Conservation (phyloP, 2,113 vertebrate species). For the Tiliqua scincoides region DNA sequence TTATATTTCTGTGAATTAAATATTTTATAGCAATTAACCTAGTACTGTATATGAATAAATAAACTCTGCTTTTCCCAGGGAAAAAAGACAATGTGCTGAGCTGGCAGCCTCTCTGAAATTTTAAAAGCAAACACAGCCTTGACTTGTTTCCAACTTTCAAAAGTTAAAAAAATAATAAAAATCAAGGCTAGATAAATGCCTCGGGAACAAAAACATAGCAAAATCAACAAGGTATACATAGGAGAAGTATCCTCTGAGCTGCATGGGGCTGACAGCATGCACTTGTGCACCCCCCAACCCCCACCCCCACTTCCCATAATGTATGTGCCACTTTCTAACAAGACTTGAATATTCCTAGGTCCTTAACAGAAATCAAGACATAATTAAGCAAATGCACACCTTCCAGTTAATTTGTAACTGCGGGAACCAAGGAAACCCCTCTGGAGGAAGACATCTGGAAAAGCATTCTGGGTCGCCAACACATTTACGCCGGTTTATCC, state of each 20-base stretch:
- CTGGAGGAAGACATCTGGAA: not conserved
- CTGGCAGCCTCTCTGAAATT: constrained; percentile 58
- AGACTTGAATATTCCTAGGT: not conserved
- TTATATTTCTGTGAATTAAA: fast-evolving
- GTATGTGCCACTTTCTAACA: not conserved
- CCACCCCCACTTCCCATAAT: not conserved
- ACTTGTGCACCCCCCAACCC: fast-evolving
- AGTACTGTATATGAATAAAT: constrained; percentile 37
- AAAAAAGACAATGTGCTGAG: constrained; percentile 62
- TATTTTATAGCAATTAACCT: constrained; percentile 37
- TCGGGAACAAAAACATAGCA: constrained; percentile 51
- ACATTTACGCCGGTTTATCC: constrained; percentile 1
- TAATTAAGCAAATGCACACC: constrained; percentile 2
- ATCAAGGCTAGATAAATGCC: constrained; percentile 43
- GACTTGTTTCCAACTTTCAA: constrained; percentile 58
- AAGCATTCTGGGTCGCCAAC: fast-evolving
- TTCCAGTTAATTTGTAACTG: constrained; percentile 33
- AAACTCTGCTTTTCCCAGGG: constrained; percentile 33
- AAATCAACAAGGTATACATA: not conserved
- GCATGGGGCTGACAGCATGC: not conserved
- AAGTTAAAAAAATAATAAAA: not conserved
- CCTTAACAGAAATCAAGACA: not conserved
- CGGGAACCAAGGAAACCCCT: constrained; percentile 8
- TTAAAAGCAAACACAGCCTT: constrained; percentile 68
- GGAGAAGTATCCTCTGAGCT: not conserved